These are phyloP conservation scores for Drosophila carrolli DNA, from an alignment of 1,140 invertebrate species.

Conservation along the genomic window DNA sequence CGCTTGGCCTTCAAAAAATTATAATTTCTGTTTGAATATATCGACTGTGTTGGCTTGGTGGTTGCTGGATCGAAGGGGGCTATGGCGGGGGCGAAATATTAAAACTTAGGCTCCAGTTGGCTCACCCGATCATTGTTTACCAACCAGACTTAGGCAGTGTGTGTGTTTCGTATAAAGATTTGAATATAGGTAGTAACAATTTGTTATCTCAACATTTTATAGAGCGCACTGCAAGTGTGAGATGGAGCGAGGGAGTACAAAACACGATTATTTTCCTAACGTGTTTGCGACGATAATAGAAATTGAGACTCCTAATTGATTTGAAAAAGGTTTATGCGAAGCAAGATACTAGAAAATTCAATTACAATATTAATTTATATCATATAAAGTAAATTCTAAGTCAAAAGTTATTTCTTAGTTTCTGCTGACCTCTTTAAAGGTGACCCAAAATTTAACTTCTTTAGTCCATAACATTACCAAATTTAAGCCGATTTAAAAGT, in stretches of 20 bases:
- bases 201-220: conserved; percentile 60
- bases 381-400: no score
- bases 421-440: no score
- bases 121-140: conserved; percentile 61
- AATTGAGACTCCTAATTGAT: conserved; percentile 23
- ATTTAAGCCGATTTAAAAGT: no score
- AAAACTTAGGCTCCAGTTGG: conserved; percentile 35
- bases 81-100: conserved; percentile 1
- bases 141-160: conserved; percentile 5
- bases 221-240: conserved; percentile 30
- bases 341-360: neutral
- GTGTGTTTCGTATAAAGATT: conserved; percentile 52
- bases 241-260: conserved; percentile 1
- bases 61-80: conserved; percentile 7
- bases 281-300: conserved; percentile 24
- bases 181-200: conserved; percentile 72
- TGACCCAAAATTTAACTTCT: no score
- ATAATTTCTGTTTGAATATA: conserved; percentile 77
- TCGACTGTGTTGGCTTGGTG: conserved; percentile 25
- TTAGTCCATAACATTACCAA: no score
- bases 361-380: no score
- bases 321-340: conserved; percentile 13
- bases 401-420: no score
- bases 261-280: conserved; percentile 30
- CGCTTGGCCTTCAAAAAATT: conserved; percentile 77